Evolutionary conservation across 2,113 vertebrate genomes (phyloP).

Genomic region (Muscicapa adusta): DNA sequence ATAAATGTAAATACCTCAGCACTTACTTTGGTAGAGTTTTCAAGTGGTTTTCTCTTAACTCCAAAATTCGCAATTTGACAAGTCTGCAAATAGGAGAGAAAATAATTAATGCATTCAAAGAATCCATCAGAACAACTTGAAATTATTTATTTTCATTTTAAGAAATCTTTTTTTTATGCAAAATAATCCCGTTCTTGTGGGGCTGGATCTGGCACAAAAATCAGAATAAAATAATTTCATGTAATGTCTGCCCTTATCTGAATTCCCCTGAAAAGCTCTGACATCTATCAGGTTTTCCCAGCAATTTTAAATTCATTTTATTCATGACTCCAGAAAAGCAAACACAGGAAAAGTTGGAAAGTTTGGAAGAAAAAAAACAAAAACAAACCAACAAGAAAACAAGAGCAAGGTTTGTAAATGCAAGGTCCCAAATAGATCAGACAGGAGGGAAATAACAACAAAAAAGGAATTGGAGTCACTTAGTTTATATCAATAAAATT

Average conservation of each 20-base stretch:
- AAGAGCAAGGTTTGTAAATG: not conserved
- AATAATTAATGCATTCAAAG: not conserved
- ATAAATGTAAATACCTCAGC: not conserved
- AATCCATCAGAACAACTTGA: not conserved
- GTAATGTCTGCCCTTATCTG: accelerated
- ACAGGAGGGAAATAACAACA: too few species aligned
- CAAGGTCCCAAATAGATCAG: accelerated
- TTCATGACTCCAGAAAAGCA: not conserved
- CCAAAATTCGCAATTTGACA: conserved; percentile 96
- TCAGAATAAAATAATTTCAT: not conserved
- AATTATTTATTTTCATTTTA: not conserved
- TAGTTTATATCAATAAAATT: too few species aligned
- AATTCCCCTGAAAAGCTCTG: not conserved
- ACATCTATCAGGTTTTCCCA: too few species aligned
- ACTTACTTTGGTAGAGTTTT: conserved; percentile 99
- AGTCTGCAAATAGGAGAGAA: conserved; percentile 75
- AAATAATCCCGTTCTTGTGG: not conserved
- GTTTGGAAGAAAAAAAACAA: not conserved
- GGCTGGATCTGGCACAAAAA: too few species aligned
- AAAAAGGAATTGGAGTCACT: too few species aligned
- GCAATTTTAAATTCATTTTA: not conserved
- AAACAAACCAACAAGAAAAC: accelerated
- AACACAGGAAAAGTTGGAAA: not conserved
- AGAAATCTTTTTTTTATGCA: accelerated
- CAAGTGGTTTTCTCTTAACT: conserved; percentile 97